Evolutionary conservation across 2,797 vertebrate species (phyloP).

Genomic region (Cephalopachus bancanus): DNA sequence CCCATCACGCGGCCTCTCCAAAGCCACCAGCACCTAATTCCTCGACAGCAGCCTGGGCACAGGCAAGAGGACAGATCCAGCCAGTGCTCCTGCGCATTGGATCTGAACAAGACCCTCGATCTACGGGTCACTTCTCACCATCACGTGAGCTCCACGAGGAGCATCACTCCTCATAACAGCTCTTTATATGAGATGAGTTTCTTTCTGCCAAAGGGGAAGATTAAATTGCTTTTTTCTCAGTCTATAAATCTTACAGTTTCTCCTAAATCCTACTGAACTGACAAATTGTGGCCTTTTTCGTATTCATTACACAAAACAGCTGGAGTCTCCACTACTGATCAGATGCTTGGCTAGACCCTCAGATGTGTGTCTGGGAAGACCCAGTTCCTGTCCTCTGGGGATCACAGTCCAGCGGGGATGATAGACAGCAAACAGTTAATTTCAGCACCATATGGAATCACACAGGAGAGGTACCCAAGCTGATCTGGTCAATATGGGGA

Average conservation of each 20-base stretch:
- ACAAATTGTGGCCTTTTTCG: constrained; percentile 39
- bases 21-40: background rate
- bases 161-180: background rate
- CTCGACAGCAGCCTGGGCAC: background rate
- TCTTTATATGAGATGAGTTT: constrained; percentile 30
- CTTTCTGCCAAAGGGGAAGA: constrained; percentile 19
- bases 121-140: background rate
- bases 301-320: background rate
- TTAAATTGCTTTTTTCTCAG: constrained; percentile 66
- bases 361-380: background rate
- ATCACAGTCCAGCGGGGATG: background rate
- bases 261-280: background rate
- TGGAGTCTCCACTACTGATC: background rate
- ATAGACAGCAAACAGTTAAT: background rate
- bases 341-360: background rate
- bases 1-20: background rate
- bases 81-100: background rate
- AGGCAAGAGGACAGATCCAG: background rate
- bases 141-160: background rate
- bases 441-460: background rate
- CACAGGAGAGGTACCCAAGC: background rate
- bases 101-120: constrained; percentile 7
- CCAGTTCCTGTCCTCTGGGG: background rate
- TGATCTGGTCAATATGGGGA: too few species aligned
- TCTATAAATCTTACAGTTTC: background rate